phyloP scores from a whole-genome alignment of 2,888 invertebrate genomes.

The Nasonovia ribisnigri region DNA sequence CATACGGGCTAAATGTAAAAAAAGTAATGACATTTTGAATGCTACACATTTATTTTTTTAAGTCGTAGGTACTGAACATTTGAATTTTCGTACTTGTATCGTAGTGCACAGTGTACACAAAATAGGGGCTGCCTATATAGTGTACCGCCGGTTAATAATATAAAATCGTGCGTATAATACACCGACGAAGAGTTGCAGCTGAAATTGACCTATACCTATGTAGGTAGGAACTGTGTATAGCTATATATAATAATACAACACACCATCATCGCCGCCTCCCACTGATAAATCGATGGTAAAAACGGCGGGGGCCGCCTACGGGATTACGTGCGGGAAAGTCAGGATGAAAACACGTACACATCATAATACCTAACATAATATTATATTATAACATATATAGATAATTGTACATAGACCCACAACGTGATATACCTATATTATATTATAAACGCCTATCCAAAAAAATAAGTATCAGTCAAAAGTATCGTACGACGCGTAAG shows the following conservation, averaged over 20 bases:
- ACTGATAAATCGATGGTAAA: constrained; percentile 58
- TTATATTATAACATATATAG: neutral
- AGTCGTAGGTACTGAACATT: neutral
- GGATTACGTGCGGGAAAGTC: neutral
- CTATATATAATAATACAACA: neutral
- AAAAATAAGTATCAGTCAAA: neutral
- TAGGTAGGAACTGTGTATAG: neutral
- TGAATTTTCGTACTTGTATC: neutral
- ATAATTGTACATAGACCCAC: neutral
- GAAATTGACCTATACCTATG: neutral
- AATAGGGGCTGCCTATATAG: neutral
- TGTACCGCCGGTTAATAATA: neutral
- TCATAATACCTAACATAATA: neutral
- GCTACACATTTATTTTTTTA: neutral
- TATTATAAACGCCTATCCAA: neutral
- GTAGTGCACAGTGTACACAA: neutral
- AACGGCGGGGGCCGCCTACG: constrained; percentile 20
- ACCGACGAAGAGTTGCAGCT: neutral
- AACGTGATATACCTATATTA: neutral
- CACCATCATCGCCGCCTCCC: constrained; percentile 14
- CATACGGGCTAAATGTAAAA: neutral
- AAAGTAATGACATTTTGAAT: neutral
- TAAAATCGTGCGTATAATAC: neutral
- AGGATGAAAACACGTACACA: neutral
- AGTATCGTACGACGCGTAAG: neutral